Evolutionary conservation across 2,113 vertebrate genomes (phyloP).

Genomic region (Naja naja): DNA sequence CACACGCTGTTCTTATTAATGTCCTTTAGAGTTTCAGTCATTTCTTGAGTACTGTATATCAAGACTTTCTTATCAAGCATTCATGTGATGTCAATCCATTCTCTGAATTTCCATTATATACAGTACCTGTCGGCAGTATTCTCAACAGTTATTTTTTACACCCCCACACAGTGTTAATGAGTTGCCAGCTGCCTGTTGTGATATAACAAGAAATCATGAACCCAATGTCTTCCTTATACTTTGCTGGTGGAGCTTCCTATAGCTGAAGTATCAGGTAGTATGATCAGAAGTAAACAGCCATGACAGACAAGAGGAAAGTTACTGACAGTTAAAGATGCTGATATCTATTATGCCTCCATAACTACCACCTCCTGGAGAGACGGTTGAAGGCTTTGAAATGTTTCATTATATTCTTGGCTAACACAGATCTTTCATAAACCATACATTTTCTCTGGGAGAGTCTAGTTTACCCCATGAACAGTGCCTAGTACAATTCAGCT

Average conservation of each 20-base stretch:
- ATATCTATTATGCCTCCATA: constrained; percentile 69
- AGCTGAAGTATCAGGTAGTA: constrained; percentile 66
- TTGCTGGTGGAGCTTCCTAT: constrained; percentile 56
- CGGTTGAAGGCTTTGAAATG: constrained; percentile 63
- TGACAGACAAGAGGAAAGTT: constrained; percentile 68
- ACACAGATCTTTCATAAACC: constrained; percentile 59
- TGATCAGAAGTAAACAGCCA: constrained; percentile 69
- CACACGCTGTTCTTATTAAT: background rate
- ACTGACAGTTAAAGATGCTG: constrained; percentile 69
- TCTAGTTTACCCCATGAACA: constrained; percentile 61
- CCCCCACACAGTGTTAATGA: constrained; percentile 64
- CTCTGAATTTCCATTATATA: constrained; percentile 50
- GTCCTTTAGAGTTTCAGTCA: constrained; percentile 20
- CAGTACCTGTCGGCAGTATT: constrained; percentile 59
- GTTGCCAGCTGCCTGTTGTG: constrained; percentile 70
- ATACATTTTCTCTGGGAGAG: constrained; percentile 66
- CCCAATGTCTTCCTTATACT: constrained; percentile 57
- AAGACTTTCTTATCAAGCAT: constrained; percentile 40
- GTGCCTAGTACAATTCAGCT: constrained; percentile 56
- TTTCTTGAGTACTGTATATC: background rate
- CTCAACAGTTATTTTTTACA: constrained; percentile 65
- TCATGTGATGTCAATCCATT: constrained; percentile 51
- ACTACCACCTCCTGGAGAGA: constrained; percentile 68
- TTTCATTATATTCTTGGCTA: constrained; percentile 55
- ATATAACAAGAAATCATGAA: constrained; percentile 60